These are phyloP conservation scores for Aleiodes sp. DNA, from an alignment of 1,140 invertebrate genomes.

Conservation along the genomic window DNA sequence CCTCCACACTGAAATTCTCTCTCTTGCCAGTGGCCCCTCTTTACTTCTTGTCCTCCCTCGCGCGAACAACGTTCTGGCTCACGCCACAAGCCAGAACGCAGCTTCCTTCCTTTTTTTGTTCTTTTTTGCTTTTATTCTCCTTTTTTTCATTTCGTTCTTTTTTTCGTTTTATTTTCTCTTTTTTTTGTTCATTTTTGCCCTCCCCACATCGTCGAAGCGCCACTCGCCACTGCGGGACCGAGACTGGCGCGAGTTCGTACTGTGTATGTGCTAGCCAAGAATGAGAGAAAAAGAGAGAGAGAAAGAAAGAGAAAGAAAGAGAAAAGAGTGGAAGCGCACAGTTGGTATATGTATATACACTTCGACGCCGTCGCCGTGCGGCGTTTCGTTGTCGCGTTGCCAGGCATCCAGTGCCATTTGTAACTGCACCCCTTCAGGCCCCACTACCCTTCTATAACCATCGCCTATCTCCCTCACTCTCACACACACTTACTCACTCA, in stretches of 20 bases:
- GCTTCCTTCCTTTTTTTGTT: conserved; percentile 10
- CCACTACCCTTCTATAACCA: neutral
- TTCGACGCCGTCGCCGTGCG: conserved; percentile 40
- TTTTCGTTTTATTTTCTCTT: neutral
- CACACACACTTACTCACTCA: neutral
- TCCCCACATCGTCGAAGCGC: conserved; percentile 10
- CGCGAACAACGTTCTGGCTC: conserved; percentile 15
- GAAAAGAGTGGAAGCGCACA: conserved; percentile 5
- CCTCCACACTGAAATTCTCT: neutral
- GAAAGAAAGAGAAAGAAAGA: neutral
- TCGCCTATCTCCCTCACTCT: conserved; percentile 1
- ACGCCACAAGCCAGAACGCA: neutral
- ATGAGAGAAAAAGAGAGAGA: neutral
- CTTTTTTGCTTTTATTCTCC: neutral
- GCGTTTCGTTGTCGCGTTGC: conserved; percentile 45
- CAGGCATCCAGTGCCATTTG: conserved; percentile 51
- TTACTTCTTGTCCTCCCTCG: neutral
- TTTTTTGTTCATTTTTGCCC: neutral
- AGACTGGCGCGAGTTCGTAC: conserved; percentile 10
- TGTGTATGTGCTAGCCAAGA: conserved; percentile 1
- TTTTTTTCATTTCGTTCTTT: conserved; percentile 14
- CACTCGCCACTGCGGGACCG: conserved; percentile 21
- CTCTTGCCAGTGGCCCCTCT: neutral
- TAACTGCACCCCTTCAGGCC: conserved; percentile 42
- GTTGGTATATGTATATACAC: neutral